phyloP scores from a whole-genome alignment of 2,113 vertebrate species.

The Tringa solitaria region DNA sequence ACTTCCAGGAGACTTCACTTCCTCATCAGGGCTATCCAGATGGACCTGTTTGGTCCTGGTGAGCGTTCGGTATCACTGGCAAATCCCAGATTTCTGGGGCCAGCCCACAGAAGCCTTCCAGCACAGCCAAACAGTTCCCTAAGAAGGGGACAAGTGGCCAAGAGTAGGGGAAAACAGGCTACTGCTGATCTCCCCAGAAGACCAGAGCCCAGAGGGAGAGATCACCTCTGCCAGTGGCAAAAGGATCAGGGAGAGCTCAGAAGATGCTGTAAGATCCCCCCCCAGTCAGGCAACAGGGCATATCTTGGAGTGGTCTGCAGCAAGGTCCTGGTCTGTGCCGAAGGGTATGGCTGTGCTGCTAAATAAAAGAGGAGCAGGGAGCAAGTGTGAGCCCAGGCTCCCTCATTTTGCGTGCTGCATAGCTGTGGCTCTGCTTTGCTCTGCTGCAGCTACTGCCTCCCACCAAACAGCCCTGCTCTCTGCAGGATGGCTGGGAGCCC shows the following conservation, averaged over 20 bases:
- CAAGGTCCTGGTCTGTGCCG: not conserved
- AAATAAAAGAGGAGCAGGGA: not conserved
- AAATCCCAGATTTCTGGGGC: not conserved
- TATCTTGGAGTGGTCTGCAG: not conserved
- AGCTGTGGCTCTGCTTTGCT: not conserved
- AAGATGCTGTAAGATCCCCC: not conserved
- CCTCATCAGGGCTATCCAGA: not conserved
- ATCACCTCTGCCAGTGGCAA: not conserved
- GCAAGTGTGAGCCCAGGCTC: not conserved
- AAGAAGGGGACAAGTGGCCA: not conserved
- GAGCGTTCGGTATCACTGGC: not conserved
- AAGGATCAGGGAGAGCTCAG: not conserved
- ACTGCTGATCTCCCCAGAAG: not conserved
- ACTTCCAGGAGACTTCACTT: not conserved
- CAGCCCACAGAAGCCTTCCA: not conserved
- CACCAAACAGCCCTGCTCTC: not conserved
- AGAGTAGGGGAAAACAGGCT: not conserved
- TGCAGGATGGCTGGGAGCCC: not conserved
- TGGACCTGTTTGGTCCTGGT: not conserved
- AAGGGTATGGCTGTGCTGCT: not conserved
- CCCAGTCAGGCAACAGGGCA: fast-evolving
- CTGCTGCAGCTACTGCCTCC: not conserved
- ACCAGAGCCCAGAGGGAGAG: not conserved
- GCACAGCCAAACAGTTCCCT: not conserved
- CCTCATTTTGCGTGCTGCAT: not conserved